Evolutionary conservation across 1,140 invertebrate species (phyloP), one percentile per base, ranked within the genome.

Genomic region (Bombus superbus): DNA sequence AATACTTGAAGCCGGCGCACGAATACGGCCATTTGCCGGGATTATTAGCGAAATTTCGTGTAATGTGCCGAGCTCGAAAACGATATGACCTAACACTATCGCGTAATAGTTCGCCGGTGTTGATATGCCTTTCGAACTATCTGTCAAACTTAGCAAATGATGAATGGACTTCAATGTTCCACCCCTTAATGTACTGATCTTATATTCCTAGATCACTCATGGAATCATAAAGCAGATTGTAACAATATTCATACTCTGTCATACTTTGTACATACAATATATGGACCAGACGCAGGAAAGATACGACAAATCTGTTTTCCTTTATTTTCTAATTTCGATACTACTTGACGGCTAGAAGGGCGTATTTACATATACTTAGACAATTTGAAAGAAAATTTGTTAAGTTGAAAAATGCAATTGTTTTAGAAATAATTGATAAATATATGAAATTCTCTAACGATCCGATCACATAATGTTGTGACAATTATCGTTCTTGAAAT

Each of bases 41-140:
- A 89, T 92, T 92, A 92, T 92, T 91, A 91, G 79, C 74, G 44
- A 87, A 89, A 91, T 91, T 90, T 85, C 73, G 82, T 74, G 81
- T 80, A 81, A 90, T 87, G 68, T 64, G 72, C 72, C 75, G 81
- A 28, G 81, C 71, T 57, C 64, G 47, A 83, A 83, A 69, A 83
- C 81, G 44, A 83, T 83, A 66, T 40, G 74, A 68, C 74, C 44
- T 42, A 38, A 15, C 40, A 32, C 74, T 83, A 83, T 82, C 81
- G 22, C 40, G 13, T 44, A 40, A 44, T 62, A 28, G 10, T 64
- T 44, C 59, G 6, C 15, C 57, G 35, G 4, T 6, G 8, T 25
- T 38, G 18, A 53, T 75, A 64, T 44, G 69, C 35, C 53, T 53
- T 22, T 53, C 40, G 82, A 64, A 53, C 69, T 42, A 73, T 40